Conservation (phyloP, 1,140 invertebrate genomes). For the Ceratitis capitata region DNA sequence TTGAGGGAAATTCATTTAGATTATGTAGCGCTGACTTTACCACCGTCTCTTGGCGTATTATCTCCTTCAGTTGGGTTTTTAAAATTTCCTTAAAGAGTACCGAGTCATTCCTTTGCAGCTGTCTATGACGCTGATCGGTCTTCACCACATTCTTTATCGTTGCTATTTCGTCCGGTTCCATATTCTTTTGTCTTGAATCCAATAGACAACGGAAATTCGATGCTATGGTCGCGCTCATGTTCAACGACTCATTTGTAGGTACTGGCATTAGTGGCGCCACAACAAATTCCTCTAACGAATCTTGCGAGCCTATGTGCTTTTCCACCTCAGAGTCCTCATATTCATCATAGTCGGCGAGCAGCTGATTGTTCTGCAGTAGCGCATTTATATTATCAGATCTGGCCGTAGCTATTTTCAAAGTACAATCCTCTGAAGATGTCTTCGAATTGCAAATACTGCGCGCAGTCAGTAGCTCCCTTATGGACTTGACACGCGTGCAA, state of each 20-base stretch:
- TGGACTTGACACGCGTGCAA: neutral
- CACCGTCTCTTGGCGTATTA: constrained; percentile 45
- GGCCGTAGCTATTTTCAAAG: neutral
- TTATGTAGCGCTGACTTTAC: constrained; percentile 32
- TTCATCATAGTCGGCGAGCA: neutral
- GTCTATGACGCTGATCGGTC: constrained; percentile 37
- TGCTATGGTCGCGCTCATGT: neutral
- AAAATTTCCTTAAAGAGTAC: constrained; percentile 41
- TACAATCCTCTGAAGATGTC: neutral
- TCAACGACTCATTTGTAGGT: neutral
- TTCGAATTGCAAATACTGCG: constrained; percentile 42
- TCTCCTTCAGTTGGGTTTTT: constrained; percentile 43
- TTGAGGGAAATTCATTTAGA: neutral
- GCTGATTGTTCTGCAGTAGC: too few relatives aligned
- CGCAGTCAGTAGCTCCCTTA: constrained; percentile 40
- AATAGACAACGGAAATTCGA: constrained; percentile 8
- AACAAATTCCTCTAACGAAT: constrained; percentile 38
- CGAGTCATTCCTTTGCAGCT: constrained; percentile 44
- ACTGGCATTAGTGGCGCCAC: constrained; percentile 34
- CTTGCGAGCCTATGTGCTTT: neutral
- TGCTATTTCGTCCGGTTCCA: constrained; percentile 34
- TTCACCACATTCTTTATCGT: constrained; percentile 41
- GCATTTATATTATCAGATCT: neutral
- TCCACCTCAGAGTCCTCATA: neutral
- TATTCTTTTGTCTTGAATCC: neutral